Percentiles rank a stretch among this genome's conserved stretches.
phyloP scores from a whole-genome alignment of 2,797 vertebrate species.

The Chelon labrosus region DNA sequence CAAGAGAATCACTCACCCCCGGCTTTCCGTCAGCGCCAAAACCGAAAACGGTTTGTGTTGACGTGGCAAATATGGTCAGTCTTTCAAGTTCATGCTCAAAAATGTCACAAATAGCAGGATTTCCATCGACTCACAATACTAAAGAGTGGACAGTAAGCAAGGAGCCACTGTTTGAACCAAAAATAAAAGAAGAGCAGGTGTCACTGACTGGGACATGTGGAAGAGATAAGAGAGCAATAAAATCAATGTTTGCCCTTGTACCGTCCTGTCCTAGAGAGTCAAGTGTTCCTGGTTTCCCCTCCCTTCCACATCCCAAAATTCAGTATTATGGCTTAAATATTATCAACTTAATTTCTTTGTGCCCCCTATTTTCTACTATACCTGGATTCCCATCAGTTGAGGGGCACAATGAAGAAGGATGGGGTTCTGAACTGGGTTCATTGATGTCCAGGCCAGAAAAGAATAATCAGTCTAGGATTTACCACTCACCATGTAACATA shows the following conservation, averaged over 20 bases:
- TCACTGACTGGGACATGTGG: constrained; percentile 21
- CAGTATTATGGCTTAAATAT: constrained; percentile 40
- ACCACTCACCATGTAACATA: constrained; percentile 13
- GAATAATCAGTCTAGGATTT: constrained; percentile 21
- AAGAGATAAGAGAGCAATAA: constrained; percentile 31
- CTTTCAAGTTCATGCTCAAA: constrained; percentile 46
- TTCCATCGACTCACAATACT: constrained; percentile 48
- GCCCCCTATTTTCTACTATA: constrained; percentile 60
- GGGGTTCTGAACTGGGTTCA: constrained; percentile 34
- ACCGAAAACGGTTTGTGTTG: constrained; percentile 17
- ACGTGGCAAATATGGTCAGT: constrained; percentile 49
- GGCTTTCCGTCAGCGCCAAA: constrained; percentile 66
- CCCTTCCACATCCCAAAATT: constrained; percentile 49
- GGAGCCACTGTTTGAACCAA: constrained; percentile 43
- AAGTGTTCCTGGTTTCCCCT: constrained; percentile 68
- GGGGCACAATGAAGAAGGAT: constrained; percentile 11
- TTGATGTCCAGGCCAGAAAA: constrained; percentile 37
- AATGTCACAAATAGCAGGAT: constrained; percentile 59
- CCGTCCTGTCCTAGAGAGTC: constrained; percentile 70
- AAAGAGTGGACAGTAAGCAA: constrained; percentile 55
- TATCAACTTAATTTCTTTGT: constrained; percentile 58
- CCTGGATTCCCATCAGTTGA: constrained; percentile 68
- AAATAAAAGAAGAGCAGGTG: constrained; percentile 27
- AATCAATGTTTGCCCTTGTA: constrained; percentile 59
- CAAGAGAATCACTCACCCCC: constrained; percentile 51